Evolutionary conservation across 2,113 vertebrate genomes (phyloP), one percentile per base, ranked within the genome.

Genomic region (Crypturellus undulatus): DNA sequence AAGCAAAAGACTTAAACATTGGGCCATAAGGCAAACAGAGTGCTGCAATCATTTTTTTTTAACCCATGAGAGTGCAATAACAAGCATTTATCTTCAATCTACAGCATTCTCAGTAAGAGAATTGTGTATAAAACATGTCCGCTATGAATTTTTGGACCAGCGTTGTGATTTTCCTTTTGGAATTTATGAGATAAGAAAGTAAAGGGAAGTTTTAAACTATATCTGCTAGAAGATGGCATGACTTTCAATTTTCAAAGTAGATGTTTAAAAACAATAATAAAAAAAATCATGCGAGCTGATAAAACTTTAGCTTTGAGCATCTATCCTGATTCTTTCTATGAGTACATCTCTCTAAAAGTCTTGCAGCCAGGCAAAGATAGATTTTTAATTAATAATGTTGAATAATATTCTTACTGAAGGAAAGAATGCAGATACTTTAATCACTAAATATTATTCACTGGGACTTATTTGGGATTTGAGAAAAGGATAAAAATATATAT

Each of bases 301-400:
- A 90, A 90, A 91, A 75, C 71, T 80, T 84, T 80, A 79, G 67
- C 68, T 94, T 91, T 24, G 28, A 87, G 64, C 78, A 80, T 75
- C 89, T 90, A 25, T 77, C 76, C 65, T 84, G 49, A 64, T 87
- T 86, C 24, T 83, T n/a, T 59, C 54, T 47, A 3, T 26, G 45
- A 70, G 65, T 24, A 69, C 42, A 49, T 34, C n/a, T 40, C 51
- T 58, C 28, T 90, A 92, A 96, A 92, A 68, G 69, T 75, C 78
- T 90, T 94, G 93, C 58, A 84, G 79, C 64, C 62, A 64, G 56
- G 64, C 65, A 71, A 76, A 72, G 17, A 72, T 16, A 73, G 18
- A 30, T 16, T 52, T 89, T 95, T 93, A 92, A 94, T 92, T 96
- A 89, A 96, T 96, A 94, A 87, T 26, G 36, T 51, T 92, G 54